These are phyloP conservation scores for Chrosomus eos DNA, from an alignment of 2,797 vertebrate species.

Conservation along the genomic window DNA sequence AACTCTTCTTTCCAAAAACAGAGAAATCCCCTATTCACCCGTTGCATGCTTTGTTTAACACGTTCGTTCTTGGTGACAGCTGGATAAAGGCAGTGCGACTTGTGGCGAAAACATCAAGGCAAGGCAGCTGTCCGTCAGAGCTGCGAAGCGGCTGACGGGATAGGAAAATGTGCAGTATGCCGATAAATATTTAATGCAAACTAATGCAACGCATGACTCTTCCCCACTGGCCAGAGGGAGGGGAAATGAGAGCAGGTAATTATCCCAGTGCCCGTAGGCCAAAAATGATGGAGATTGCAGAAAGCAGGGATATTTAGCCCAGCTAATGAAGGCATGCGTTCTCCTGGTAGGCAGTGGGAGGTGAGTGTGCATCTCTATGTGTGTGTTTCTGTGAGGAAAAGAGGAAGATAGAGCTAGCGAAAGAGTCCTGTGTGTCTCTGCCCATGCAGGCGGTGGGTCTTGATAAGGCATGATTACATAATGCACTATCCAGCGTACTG, in stretches of 20 bases:
- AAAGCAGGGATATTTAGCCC: slow-evolving; percentile 84
- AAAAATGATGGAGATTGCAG: slow-evolving; percentile 84
- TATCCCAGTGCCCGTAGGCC: slow-evolving; percentile 81
- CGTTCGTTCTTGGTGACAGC: slow-evolving; percentile 47
- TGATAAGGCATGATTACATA: slow-evolving; percentile 82
- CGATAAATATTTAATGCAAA: slow-evolving; percentile 87
- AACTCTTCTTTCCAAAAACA: slow-evolving; percentile 69
- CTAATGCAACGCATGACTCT: slow-evolving; percentile 82
- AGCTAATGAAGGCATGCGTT: slow-evolving; percentile 81
- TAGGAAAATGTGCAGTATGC: slow-evolving; percentile 82
- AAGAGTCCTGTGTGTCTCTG: slow-evolving; percentile 63
- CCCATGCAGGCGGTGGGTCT: slow-evolving; percentile 75
- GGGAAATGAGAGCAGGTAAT: slow-evolving; percentile 83
- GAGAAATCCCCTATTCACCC: slow-evolving; percentile 67
- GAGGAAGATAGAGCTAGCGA: slow-evolving; percentile 20
- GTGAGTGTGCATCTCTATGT: slow-evolving; percentile 52
- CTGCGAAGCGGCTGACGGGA: slow-evolving; percentile 74
- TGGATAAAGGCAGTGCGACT: slow-evolving; percentile 72
- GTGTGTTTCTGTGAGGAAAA: slow-evolving; percentile 32
- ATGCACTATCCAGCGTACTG: slow-evolving; percentile 63
- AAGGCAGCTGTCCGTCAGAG: slow-evolving; percentile 81
- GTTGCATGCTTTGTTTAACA: slow-evolving; percentile 69
- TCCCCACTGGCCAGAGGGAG: slow-evolving; percentile 80
- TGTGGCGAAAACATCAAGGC: slow-evolving; percentile 72
- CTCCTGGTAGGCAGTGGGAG: slow-evolving; percentile 55